Evolutionary conservation across 2,113 vertebrate species (phyloP).

Genomic region (Lampris megalopsis): DNA sequence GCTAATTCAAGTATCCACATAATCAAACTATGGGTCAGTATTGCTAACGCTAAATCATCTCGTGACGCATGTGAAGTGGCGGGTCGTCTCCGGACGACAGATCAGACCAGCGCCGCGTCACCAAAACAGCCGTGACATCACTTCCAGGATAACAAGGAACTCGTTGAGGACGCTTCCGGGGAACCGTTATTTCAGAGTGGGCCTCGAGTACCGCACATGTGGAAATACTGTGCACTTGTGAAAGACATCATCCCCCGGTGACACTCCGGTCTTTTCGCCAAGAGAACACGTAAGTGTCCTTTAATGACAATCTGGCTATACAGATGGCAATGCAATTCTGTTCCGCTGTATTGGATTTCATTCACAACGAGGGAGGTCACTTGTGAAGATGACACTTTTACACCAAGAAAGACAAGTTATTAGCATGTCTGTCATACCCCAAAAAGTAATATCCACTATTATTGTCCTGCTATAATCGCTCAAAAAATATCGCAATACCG

Average conservation of each 20-base stretch:
- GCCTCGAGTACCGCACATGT: background rate
- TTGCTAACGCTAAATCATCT: conserved; percentile 68
- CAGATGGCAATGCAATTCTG: background rate
- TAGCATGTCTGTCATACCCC: conserved; percentile 5
- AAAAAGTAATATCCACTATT: background rate
- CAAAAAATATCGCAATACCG: background rate
- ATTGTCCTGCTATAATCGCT: background rate
- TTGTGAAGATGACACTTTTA: background rate
- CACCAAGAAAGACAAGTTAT: conserved; percentile 5
- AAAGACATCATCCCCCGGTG: background rate
- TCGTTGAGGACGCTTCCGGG: background rate
- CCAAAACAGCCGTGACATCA: conserved; percentile 4
- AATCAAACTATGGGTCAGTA: conserved; percentile 43
- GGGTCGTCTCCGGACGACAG: conserved; percentile 41
- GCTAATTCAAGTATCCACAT: conserved; percentile 65
- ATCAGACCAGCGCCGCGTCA: conserved; percentile 8
- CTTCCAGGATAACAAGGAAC: background rate
- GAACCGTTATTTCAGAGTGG: background rate
- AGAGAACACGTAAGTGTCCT: background rate
- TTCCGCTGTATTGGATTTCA: conserved; percentile 6
- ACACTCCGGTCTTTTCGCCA: background rate
- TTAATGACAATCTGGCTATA: background rate
- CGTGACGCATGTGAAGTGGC: conserved; percentile 27
- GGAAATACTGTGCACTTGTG: background rate
- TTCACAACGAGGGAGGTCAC: conserved; percentile 8